Conservation (phyloP, 1,140 invertebrate genomes). For the Lamellibrachia luymesi region DNA sequence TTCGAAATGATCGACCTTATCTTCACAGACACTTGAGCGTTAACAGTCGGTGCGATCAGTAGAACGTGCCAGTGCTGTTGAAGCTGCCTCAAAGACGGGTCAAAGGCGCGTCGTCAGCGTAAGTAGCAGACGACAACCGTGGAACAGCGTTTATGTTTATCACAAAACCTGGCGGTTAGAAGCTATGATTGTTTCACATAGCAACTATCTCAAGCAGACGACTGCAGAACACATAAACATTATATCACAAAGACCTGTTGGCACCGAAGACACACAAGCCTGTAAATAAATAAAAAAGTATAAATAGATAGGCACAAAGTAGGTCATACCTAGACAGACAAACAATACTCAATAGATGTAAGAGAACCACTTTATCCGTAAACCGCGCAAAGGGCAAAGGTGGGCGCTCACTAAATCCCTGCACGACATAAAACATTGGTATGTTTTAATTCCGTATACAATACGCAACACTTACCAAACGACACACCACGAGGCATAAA, state of each 20-base stretch:
- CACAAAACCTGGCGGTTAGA: background rate
- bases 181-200: background rate
- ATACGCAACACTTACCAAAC: background rate
- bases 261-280: background rate
- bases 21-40: background rate
- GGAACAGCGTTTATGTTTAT: background rate
- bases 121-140: background rate
- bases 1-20: background rate
- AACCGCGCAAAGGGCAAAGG: background rate
- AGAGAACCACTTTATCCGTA: background rate
- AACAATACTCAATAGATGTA: background rate
- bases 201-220: background rate
- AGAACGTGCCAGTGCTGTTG: background rate
- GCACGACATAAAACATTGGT: background rate
- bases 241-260: background rate
- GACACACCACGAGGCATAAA: background rate
- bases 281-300: background rate
- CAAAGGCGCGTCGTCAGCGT: background rate
- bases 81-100: background rate
- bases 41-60: background rate
- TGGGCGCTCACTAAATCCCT: background rate
- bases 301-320: background rate
- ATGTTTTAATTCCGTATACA: background rate
- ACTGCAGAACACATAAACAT: background rate
- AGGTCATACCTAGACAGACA: background rate